These are phyloP conservation scores for Oriolus oriolus DNA, from an alignment of 2,113 vertebrate genomes.

Conservation along the genomic window DNA sequence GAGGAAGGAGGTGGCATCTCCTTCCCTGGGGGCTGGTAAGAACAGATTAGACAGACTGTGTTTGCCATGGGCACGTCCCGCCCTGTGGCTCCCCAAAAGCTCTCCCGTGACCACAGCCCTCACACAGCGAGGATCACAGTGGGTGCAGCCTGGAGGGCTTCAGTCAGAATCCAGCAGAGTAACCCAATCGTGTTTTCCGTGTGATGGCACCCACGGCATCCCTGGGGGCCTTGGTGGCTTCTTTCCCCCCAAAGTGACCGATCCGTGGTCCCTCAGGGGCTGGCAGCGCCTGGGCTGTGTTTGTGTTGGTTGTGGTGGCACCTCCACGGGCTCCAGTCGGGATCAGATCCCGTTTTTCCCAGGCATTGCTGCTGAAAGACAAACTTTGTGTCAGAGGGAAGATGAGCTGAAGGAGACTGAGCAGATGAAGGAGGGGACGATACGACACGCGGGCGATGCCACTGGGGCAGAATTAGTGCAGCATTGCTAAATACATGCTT, in stretches of 20 bases:
- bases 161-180: not conserved
- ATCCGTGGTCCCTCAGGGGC: not conserved
- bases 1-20: not conserved
- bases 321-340: rapidly evolving
- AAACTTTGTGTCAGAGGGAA: not conserved
- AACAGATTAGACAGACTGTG: not conserved
- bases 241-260: not conserved
- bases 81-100: not conserved
- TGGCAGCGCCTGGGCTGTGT: not conserved
- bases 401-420: not conserved
- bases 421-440: not conserved
- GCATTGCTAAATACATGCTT: not conserved
- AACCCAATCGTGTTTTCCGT: not conserved
- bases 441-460: not conserved
- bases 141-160: not conserved
- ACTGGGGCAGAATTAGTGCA: not conserved
- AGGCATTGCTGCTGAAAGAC: not conserved
- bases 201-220: not conserved
- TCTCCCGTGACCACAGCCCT: not conserved
- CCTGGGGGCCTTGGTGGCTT: not conserved
- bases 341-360: not conserved
- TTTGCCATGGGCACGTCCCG: not conserved
- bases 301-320: not conserved
- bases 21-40: not conserved
- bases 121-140: rapidly evolving